A percentile compares a stretch with the other conserved stretches of the same genome.
Evolutionary conservation across 2,888 invertebrate species (phyloP).

Genomic region (Iphiclides podalirius): DNA sequence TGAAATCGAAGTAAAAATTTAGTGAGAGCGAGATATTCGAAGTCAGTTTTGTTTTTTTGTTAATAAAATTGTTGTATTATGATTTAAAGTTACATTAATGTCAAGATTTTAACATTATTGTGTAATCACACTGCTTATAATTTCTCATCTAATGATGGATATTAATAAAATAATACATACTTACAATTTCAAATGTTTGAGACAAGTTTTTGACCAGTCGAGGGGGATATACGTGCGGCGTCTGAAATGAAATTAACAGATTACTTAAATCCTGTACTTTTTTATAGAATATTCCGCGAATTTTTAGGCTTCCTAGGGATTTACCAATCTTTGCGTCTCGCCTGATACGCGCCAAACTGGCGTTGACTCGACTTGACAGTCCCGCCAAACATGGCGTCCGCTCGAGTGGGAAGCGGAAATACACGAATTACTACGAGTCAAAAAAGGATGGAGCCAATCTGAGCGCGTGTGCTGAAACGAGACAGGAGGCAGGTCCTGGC

Average conservation of each 20-base stretch:
- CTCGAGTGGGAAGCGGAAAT: slow-evolving; percentile 77
- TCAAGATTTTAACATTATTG: too few relatives aligned
- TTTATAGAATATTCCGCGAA: background rate
- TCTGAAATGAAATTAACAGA: background rate
- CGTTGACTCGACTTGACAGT: slow-evolving; percentile 76
- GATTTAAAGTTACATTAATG: too few relatives aligned
- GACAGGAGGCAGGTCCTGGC: slow-evolving; percentile 68
- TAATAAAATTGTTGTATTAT: too few relatives aligned
- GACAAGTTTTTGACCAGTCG: too few relatives aligned
- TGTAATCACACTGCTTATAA: too few relatives aligned
- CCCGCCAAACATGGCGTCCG: slow-evolving; percentile 78
- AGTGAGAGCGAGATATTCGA: too few relatives aligned
- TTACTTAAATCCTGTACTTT: background rate
- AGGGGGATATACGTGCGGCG: too few relatives aligned
- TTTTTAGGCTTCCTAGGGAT: slow-evolving; percentile 1
- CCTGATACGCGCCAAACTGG: slow-evolving; percentile 75
- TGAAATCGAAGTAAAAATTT: too few relatives aligned
- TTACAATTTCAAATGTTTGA: background rate
- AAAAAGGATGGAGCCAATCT: slow-evolving; percentile 65
- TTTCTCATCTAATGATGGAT: too few relatives aligned
- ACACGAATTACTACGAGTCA: slow-evolving; percentile 73
- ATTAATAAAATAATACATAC: too few relatives aligned
- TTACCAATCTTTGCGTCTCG: slow-evolving; percentile 63
- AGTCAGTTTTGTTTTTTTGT: too few relatives aligned
- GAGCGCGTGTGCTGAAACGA: slow-evolving; percentile 63